A percentile compares a stretch with the other conserved stretches of the same genome.
phyloP scores from a whole-genome alignment of 2,888 invertebrate species.

The Drosophila kanekoi region DNA sequence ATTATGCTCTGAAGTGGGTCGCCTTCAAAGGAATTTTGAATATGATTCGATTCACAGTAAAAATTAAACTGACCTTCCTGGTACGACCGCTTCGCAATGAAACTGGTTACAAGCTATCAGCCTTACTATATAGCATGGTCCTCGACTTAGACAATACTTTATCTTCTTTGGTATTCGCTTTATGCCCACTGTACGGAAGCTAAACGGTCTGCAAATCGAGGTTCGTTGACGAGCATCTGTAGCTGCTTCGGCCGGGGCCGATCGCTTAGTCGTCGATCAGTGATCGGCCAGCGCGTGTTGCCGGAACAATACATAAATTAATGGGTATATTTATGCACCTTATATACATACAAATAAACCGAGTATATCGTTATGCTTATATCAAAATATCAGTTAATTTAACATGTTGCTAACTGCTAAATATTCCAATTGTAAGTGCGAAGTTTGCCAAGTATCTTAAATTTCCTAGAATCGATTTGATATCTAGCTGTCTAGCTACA shows the following conservation, averaged over 20 bases:
- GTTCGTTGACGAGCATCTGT: constrained; percentile 18
- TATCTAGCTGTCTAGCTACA: no score
- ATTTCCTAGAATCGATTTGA: no score
- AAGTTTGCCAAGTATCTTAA: no score
- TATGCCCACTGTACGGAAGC: constrained; percentile 44
- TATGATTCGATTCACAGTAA: no score
- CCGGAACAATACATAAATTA: constrained; percentile 33
- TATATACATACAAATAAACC: not conserved
- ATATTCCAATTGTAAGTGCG: constrained; percentile 11
- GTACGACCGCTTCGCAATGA: no score
- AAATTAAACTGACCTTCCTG: no score
- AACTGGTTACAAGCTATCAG: no score
- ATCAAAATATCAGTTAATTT: no score
- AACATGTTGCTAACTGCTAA: not conserved
- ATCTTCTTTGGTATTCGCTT: not conserved
- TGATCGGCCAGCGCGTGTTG: constrained; percentile 45
- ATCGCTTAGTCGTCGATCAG: constrained; percentile 44
- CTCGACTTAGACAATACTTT: not conserved
- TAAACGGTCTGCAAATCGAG: constrained; percentile 12
- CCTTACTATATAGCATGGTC: no score
- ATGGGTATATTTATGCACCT: not conserved
- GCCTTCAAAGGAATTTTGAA: no score
- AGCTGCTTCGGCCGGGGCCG: constrained; percentile 35
- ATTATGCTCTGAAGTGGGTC: no score
- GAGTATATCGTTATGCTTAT: no score